Percentiles rank a stretch among this genome's conserved stretches.
Evolutionary conservation across 2,888 invertebrate genomes (phyloP).

Genomic region (Diadegma fenestrale): DNA sequence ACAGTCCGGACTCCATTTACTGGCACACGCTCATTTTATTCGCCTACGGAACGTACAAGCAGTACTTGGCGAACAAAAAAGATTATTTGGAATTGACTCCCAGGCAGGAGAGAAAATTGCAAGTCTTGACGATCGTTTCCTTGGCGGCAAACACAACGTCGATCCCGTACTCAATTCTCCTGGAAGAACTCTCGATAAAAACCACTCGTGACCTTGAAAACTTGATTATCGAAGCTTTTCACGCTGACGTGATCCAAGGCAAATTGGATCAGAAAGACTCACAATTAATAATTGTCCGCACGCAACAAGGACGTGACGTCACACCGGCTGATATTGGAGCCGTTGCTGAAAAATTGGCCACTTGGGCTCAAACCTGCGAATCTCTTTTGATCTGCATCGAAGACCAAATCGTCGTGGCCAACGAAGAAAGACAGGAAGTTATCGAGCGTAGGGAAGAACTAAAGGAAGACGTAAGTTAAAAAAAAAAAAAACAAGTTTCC

Average conservation of each 20-base stretch:
- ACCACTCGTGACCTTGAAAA: constrained; percentile 98
- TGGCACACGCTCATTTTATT: constrained; percentile 95
- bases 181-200: constrained; percentile 95
- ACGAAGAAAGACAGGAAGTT: constrained; percentile 92
- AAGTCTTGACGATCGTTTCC: constrained; percentile 97
- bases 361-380: constrained; percentile 97
- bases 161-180: constrained; percentile 94
- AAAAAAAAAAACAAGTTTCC: constrained; percentile 25
- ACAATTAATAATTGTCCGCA: constrained; percentile 96
- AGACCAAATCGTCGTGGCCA: constrained; percentile 94
- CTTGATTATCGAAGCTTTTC: constrained; percentile 98
- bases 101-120: constrained; percentile 94
- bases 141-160: constrained; percentile 96
- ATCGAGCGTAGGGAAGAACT: constrained; percentile 92
- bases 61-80: constrained; percentile 92
- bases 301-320: constrained; percentile 95
- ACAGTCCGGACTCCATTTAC: constrained; percentile 90
- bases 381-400: constrained; percentile 95
- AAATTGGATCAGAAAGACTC: constrained; percentile 98
- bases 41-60: constrained; percentile 97
- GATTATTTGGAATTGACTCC: constrained; percentile 92
- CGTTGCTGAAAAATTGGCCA: constrained; percentile 93
- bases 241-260: constrained; percentile 97
- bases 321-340: constrained; percentile 92
- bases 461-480: constrained; percentile 90